These are phyloP conservation scores for Danaus chrysippus DNA, from an alignment of 2,888 invertebrate species.

Conservation along the genomic window DNA sequence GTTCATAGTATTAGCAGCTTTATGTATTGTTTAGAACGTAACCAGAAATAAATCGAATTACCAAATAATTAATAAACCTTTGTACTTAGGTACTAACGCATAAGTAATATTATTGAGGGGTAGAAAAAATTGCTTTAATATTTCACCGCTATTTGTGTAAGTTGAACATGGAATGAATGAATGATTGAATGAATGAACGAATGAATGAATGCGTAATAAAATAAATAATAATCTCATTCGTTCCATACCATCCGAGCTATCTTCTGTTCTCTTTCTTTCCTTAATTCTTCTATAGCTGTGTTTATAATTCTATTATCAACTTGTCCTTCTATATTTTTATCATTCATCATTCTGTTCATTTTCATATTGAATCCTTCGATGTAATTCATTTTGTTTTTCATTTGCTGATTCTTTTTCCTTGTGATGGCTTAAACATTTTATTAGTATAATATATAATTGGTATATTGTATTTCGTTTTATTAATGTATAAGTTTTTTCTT, in stretches of 20 bases:
- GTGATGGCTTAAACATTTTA: constrained; percentile 51
- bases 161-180: no score
- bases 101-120: no score
- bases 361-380: constrained; percentile 60
- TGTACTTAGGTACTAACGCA: no score
- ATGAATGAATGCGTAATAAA: background rate
- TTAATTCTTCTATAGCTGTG: constrained; percentile 51
- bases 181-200: background rate
- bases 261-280: constrained; percentile 47
- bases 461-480: no score
- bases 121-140: no score
- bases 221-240: constrained; percentile 15
- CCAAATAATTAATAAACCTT: no score
- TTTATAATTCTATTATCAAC: constrained; percentile 54
- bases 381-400: constrained; percentile 56
- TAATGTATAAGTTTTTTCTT: no score
- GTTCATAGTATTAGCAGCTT: no score
- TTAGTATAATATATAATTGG: no score
- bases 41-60: no score
- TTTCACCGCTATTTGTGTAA: no score
- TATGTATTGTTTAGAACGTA: no score
- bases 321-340: constrained; percentile 52
- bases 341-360: constrained; percentile 42
- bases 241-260: constrained; percentile 50
- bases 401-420: constrained; percentile 61